Evolutionary conservation across 1,140 invertebrate genomes (phyloP), one percentile per base, ranked within the genome.

Genomic region (Branchinecta lynchi): DNA sequence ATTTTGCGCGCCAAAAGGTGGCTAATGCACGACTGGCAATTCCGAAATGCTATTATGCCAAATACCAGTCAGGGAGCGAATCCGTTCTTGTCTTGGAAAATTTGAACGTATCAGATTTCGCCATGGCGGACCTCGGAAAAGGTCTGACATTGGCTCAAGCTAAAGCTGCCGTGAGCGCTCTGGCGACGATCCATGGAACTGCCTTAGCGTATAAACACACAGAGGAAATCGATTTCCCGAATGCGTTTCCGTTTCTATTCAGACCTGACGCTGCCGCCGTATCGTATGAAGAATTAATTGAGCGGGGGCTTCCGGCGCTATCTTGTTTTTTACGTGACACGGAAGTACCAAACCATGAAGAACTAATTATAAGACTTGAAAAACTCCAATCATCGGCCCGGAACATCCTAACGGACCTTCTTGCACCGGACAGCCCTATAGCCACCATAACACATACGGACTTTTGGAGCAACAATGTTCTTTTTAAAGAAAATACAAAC

Each of bases 401-500:
- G 73, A 80, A 83, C 45, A 79, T 86, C 32, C 85, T 86, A 20
- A 84, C 85, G 2, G 82, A 82, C 3, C 77, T 89, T 3, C 77
- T 89, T 9, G 81, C 84, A 0, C 85, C 85, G 0, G 79, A 83
- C 67, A 85, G 85, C 73, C 86, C 86, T 0, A 78, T 89, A 60
- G 84, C 86, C 0, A 79, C 89, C 10, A 82, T 87, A 68, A 89
- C 87, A 0, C 88, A 89, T 75, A 89, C 87, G 0, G 89, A 90
- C 74, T 90, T 89, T 76, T 90, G 88, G 88, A 87, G 86, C 75
- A 89, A 89, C 72, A 90, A 90, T 78, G 79, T 90, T 8, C 80
- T 89, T 69, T 89, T 90, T 74, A 77, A 32, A 74, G 76, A 66
- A 21, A 72, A 69, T 20, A n/a, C 15, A 6, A 69, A 71, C 3